phyloP scores from a whole-genome alignment of 2,113 vertebrate species.

The Aegithalos caudatus region DNA sequence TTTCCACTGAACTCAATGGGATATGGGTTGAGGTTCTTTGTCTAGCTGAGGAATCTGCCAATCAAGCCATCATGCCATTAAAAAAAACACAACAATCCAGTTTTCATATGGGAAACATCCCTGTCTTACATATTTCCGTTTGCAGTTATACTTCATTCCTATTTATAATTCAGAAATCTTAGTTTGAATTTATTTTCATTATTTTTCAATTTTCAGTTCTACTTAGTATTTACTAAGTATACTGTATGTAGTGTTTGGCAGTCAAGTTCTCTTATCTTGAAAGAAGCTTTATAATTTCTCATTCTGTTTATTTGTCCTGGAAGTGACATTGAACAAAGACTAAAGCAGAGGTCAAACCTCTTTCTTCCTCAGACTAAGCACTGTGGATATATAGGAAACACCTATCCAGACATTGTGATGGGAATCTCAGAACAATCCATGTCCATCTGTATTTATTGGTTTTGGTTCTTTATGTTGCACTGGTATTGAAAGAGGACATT shows the following conservation, averaged over 20 bases:
- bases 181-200: neutral
- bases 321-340: neutral
- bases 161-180: neutral
- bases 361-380: neutral
- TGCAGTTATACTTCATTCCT: constrained; percentile 10
- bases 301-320: neutral
- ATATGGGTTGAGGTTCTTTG: constrained; percentile 36
- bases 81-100: neutral
- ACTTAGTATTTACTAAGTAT: neutral
- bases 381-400: neutral
- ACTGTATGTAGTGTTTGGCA: neutral
- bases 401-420: neutral
- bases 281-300: neutral
- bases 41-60: constrained; percentile 51
- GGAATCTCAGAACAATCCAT: neutral
- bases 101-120: constrained; percentile 58
- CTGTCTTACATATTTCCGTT: neutral
- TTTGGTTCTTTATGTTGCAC: neutral
- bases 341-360: neutral
- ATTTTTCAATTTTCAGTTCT: neutral
- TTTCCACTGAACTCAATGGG: constrained; percentile 41
- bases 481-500: neutral
- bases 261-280: neutral
- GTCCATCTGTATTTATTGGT: neutral
- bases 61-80: constrained; percentile 30